Percentiles rank a stretch among this genome's conserved stretches.
Conservation (phyloP, 2,888 invertebrate species). For the Drosophila cognata region DNA sequence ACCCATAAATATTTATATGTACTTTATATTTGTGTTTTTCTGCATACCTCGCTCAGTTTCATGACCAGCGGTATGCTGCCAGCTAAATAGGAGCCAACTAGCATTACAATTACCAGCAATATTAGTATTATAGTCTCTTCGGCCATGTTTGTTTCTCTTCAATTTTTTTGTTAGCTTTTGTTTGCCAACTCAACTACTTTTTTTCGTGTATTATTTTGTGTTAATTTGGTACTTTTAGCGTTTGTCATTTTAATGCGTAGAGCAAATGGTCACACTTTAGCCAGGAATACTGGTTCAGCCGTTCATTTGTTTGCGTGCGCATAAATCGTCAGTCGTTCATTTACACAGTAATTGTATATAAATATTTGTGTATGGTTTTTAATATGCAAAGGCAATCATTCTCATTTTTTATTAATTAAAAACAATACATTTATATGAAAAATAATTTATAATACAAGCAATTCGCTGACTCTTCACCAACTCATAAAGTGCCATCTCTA, state of each 20-base stretch:
- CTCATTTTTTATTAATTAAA: not conserved
- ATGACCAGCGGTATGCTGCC: slow-evolving; percentile 98
- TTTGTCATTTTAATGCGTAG: not conserved
- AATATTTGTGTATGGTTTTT: not conserved
- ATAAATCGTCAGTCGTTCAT: not conserved
- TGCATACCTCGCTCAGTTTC: slow-evolving; percentile 94
- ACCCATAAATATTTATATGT: not conserved
- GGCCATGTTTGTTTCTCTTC: slow-evolving; percentile 54
- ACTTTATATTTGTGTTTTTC: not conserved
- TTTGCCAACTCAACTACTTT: slow-evolving; percentile 57
- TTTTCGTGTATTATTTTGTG: not conserved
- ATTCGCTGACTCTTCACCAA: not conserved
- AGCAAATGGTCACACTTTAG: slow-evolving; percentile 3
- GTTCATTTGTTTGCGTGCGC: not conserved
- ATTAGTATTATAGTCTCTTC: slow-evolving; percentile 94
- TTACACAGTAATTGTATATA: not conserved
- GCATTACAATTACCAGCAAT: slow-evolving; percentile 95
- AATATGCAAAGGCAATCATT: not conserved
- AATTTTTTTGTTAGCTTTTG: slow-evolving; percentile 11
- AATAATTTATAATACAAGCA: not conserved
- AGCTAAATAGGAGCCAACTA: slow-evolving; percentile 97
- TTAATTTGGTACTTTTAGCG: slow-evolving; percentile 12
- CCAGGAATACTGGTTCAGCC: too few relatives aligned
- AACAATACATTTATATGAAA: not conserved
- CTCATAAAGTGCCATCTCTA: slow-evolving; percentile 8